phyloP scores from a whole-genome alignment of 2,888 invertebrate genomes.

The Azorinus chamasolen region DNA sequence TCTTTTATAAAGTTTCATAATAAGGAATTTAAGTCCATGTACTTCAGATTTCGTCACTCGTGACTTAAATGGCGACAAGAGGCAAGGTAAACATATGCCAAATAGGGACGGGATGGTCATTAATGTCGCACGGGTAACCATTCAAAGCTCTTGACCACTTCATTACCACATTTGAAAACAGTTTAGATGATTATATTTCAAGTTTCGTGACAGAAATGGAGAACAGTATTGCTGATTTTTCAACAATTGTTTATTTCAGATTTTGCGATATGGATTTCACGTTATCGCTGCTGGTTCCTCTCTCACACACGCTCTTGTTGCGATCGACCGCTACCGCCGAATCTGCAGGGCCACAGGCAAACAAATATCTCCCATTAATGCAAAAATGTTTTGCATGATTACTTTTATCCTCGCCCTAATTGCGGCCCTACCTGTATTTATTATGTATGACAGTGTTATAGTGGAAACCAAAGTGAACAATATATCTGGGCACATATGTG shows the following conservation, averaged over 20 bases:
- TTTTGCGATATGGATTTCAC: slow-evolving; percentile 17
- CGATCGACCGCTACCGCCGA: slow-evolving; percentile 20
- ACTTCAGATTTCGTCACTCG: too few relatives aligned
- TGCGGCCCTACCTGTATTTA: background rate
- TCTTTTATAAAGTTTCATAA: too few relatives aligned
- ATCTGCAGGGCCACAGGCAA: slow-evolving; percentile 4
- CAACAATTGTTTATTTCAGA: slow-evolving; percentile 2
- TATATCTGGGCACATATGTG: slow-evolving; percentile 3
- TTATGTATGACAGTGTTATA: slow-evolving; percentile 11
- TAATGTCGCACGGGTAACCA: too few relatives aligned
- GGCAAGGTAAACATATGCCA: too few relatives aligned
- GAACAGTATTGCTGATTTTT: too few relatives aligned
- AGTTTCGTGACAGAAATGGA: too few relatives aligned
- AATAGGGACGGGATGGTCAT: too few relatives aligned
- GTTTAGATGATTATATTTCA: too few relatives aligned
- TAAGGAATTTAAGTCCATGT: too few relatives aligned
- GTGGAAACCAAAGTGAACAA: background rate
- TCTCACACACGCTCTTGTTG: slow-evolving; percentile 1
- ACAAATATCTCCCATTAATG: slow-evolving; percentile 5
- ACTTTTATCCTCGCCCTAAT: slow-evolving; percentile 1
- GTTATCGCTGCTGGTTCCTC: slow-evolving; percentile 12
- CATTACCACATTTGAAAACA: too few relatives aligned
- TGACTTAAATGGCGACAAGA: too few relatives aligned
- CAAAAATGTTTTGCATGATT: background rate
- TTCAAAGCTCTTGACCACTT: too few relatives aligned